Conservation (phyloP, 2,888 invertebrate species). For the Eugnorisma glareosa region DNA sequence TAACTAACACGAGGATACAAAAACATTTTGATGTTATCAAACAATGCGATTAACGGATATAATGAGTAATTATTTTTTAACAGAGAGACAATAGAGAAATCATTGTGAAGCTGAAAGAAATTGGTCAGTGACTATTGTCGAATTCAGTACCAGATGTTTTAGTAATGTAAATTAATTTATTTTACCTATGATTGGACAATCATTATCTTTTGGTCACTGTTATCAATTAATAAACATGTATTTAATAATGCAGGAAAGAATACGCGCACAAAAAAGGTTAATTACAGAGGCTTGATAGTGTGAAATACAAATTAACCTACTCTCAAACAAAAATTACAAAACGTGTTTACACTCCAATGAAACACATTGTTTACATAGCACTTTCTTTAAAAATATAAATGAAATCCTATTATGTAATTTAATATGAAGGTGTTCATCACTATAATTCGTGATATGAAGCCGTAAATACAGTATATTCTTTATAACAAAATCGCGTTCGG, state of each 20-base stretch:
- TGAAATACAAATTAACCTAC: not conserved
- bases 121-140: not conserved
- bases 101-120: not conserved
- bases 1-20: not conserved
- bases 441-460: not conserved
- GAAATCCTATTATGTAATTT: not conserved
- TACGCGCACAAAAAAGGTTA: not conserved
- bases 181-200: not conserved
- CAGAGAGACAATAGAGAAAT: not conserved
- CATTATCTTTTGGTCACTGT: not conserved
- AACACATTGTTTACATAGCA: slow-evolving; percentile 2
- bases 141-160: slow-evolving; percentile 8
- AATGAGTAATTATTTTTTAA: not conserved
- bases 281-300: not conserved
- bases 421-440: not conserved
- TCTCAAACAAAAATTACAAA: not conserved
- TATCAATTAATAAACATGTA: not conserved
- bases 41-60: not conserved
- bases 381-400: not conserved
- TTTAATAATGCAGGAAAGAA: too few relatives aligned
- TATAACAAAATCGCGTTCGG: slow-evolving; percentile 7
- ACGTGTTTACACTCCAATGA: slow-evolving; percentile 35
- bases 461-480: slow-evolving; percentile 33
- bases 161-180: not conserved
- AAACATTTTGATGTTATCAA: slow-evolving; percentile 21